Evolutionary conservation across 2,888 invertebrate genomes (phyloP), one percentile per base, ranked within the genome.

Genomic region (Lathronympha strigana): DNA sequence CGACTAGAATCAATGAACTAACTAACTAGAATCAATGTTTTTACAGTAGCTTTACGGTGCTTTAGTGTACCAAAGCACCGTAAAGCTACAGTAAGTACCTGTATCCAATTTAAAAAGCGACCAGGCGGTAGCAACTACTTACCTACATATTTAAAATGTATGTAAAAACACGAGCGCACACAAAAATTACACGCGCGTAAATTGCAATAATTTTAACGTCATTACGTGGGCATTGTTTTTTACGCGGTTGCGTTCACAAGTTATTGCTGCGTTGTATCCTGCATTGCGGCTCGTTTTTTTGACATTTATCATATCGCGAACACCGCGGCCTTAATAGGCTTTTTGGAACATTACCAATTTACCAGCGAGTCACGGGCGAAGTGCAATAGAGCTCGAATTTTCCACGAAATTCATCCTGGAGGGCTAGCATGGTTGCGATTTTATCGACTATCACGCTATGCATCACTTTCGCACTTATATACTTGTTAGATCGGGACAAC

Each of bases 301-400:
- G 83, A 87, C 87, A 86, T 90, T 88, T 88, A 88, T 90, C 88
- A 90, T 88, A 80, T 73, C 75, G 79, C 72, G 75, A 72, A 75
- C 76, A 74, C 75, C 71, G 69, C 69, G 67, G 74, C 79, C 79
- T 76, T 87, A 86, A 87, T 87, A 89, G 82, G 84, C 81, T 84
- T 89, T 88, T 88, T 89, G 90, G 88, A 89, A 88, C 88, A 82
- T 84, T 86, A 87, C 87, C 87, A 88, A 63, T 71, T 84, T 86
- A 87, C 87, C 87, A 88, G 64, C 71, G 67, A 63, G 68, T 68
- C 53, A 43, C 51, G 57, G 19, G 19, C 40, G 13, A 21, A 58
- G 45, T 45, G 45, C 45, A 58, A 57, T 57, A 43, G 31, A 25
- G 55, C 28, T 13, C 25, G 55, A 55, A 40, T 55, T 55, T 53